These are phyloP conservation scores for Epirrhoe alternata DNA, from an alignment of 2,888 invertebrate species.

Conservation along the genomic window DNA sequence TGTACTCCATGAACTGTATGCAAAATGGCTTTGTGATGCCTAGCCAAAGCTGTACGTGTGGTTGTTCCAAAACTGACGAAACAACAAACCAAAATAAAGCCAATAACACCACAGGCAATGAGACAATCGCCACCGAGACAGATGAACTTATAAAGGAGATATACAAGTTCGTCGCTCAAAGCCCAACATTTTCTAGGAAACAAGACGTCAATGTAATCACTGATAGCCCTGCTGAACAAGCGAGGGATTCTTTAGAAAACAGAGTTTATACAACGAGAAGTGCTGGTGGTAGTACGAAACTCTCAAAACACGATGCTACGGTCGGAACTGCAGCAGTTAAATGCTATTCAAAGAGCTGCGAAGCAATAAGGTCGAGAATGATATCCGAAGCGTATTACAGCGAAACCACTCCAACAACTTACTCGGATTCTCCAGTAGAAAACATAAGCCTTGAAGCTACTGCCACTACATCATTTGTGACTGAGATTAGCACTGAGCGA, in stretches of 20 bases:
- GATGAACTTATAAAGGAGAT: slow-evolving; percentile 76
- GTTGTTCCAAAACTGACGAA: slow-evolving; percentile 58
- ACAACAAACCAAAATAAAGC: slow-evolving; percentile 46
- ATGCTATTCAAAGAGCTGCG: slow-evolving; percentile 75
- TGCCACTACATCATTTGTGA: slow-evolving; percentile 56
- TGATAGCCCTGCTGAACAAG: slow-evolving; percentile 22
- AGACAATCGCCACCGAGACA: slow-evolving; percentile 57
- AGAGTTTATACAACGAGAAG: slow-evolving; percentile 61
- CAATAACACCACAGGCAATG: slow-evolving; percentile 46
- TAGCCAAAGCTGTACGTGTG: slow-evolving; percentile 64
- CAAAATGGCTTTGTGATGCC: slow-evolving; percentile 65
- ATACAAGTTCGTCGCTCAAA: slow-evolving; percentile 70
- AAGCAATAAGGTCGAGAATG: slow-evolving; percentile 66
- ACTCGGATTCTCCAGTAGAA: slow-evolving; percentile 71
- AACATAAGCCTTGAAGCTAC: slow-evolving; percentile 64
- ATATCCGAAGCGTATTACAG: slow-evolving; percentile 54
- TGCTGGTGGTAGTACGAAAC: slow-evolving; percentile 58
- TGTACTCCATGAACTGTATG: slow-evolving; percentile 70
- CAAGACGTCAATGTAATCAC: slow-evolving; percentile 25
- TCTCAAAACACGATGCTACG: slow-evolving; percentile 64
- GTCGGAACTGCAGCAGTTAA: slow-evolving; percentile 67
- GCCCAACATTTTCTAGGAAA: slow-evolving; percentile 50
- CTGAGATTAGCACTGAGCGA: slow-evolving; percentile 55
- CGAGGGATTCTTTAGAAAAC: slow-evolving; percentile 35
- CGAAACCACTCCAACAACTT: slow-evolving; percentile 57